A percentile compares a stretch with the other conserved stretches of the same genome.
Conservation (phyloP, 1,140 invertebrate genomes). For the Calosoma granatense region DNA sequence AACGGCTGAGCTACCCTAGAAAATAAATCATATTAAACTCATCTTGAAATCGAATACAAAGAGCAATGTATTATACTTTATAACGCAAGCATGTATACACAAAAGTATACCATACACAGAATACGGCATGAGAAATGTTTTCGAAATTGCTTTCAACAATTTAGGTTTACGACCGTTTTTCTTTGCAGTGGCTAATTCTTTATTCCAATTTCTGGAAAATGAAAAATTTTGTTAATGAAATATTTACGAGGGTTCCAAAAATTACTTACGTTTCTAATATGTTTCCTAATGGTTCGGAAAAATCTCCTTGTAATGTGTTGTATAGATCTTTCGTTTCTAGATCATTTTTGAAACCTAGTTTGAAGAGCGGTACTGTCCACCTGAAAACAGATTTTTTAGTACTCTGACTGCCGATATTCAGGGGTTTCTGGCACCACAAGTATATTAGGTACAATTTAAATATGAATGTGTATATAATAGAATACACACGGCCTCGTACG, state of each 20-base stretch:
- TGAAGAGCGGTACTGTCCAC: slow-evolving; percentile 56
- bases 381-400: slow-evolving; percentile 39
- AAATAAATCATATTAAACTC: slow-evolving; percentile 19
- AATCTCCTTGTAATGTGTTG: slow-evolving; percentile 47
- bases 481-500: too few relatives aligned
- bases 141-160: slow-evolving; percentile 31
- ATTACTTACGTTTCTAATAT: slow-evolving; percentile 46
- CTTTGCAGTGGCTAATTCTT: slow-evolving; percentile 35
- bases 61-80: slow-evolving; percentile 20
- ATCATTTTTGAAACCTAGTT: slow-evolving; percentile 53
- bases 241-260: slow-evolving; percentile 1
- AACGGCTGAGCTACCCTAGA: slow-evolving; percentile 33
- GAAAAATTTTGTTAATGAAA: slow-evolving; percentile 9
- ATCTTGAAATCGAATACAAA: background rate
- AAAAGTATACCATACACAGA: slow-evolving; percentile 23
- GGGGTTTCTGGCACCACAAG: too few relatives aligned
- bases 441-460: too few relatives aligned
- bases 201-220: slow-evolving; percentile 38
- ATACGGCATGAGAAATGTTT: slow-evolving; percentile 31
- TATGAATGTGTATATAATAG: too few relatives aligned
- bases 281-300: slow-evolving; percentile 49
- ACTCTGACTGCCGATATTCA: too few relatives aligned
- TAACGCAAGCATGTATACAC: slow-evolving; percentile 24
- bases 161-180: slow-evolving; percentile 32
- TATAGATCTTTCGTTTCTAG: slow-evolving; percentile 59